Evolutionary conservation across 2,797 vertebrate genomes (phyloP).

Genomic region (Antrozous pallidus): DNA sequence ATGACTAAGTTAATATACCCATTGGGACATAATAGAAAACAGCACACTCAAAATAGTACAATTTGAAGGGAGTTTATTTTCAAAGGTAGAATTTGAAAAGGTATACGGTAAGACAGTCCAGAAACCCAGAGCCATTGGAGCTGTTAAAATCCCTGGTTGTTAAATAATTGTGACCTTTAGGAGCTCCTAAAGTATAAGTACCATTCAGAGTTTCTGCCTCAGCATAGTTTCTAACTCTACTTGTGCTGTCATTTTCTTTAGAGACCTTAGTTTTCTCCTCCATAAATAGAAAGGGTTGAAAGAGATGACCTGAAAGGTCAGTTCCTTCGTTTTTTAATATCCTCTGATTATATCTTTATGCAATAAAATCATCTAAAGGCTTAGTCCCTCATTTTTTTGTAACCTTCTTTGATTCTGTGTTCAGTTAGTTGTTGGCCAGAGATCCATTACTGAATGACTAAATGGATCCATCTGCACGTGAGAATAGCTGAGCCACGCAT

Average conservation of each 20-base stretch:
- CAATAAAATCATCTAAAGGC: background rate
- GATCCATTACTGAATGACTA: background rate
- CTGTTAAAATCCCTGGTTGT: background rate
- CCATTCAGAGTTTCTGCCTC: background rate
- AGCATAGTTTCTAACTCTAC: background rate
- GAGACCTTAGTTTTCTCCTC: background rate
- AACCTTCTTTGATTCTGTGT: background rate
- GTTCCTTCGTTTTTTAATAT: slow-evolving; percentile 35
- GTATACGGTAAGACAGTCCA: background rate
- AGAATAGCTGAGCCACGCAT: background rate
- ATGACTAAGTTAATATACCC: background rate
- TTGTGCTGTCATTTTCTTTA: background rate
- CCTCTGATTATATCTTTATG: slow-evolving; percentile 37
- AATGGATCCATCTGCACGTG: background rate
- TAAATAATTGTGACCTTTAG: background rate
- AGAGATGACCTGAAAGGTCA: slow-evolving; percentile 24
- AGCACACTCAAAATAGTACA: background rate
- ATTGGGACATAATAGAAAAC: background rate
- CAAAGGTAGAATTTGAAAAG: background rate
- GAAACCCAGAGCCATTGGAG: background rate
- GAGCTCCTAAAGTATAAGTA: background rate
- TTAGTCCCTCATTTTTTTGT: background rate
- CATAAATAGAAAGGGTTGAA: slow-evolving; percentile 21
- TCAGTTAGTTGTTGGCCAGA: background rate
- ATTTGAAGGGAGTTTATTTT: background rate